Base-by-base conservation (phyloP, 2,888 invertebrate genomes). In the Andrena chrysosceles region DNA sequence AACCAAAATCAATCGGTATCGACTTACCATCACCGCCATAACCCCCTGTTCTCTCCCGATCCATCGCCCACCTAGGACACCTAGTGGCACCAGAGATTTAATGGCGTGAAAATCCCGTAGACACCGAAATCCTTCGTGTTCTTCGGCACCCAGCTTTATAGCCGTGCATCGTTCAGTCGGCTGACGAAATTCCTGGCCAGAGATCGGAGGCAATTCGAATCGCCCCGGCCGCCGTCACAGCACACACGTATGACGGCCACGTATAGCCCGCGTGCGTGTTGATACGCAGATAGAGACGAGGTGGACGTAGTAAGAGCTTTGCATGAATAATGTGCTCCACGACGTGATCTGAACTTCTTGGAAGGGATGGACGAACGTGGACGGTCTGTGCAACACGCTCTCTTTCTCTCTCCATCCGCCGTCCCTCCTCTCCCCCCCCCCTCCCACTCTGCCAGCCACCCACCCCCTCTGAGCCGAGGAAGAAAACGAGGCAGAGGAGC, bases 301-400 rank as follows among this genome's bases (percentile, higher is more conserved):
- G 83, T 68, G 84, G 85, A 87, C 74, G 84, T 84, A 83, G 84
- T 84, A 84, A 78, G 85, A 85, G 89, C 87, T 88, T 89, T 89
- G 91, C 91, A 91, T 91, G 90, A 91, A 91, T 91, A 91, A 91
- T 91, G 91, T 87, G 79, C 88, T 73, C 79, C 85, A 42, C 87
- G 87, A 87, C 88, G 90, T 88, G 87, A 90, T 89, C 89, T 74
- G 85, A 84, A 81, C 90, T 91, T 91, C 91, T 90, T 81, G 86
- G 91, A 91, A 91, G 89, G 84, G 84, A 85, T 77, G 79, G 80
- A 81, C 79, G 83, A 82, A 85, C 83, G 78, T 77, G 80, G 82
- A 85, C 78, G 70, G 42, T 70, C 74, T 75, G 71, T 78, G 67
- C 77, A 81, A 70, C 81, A 83, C 74, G 54, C 78, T 67, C 72